phyloP scores from a whole-genome alignment of 2,113 vertebrate genomes.

The Leucoraja erinaceus region DNA sequence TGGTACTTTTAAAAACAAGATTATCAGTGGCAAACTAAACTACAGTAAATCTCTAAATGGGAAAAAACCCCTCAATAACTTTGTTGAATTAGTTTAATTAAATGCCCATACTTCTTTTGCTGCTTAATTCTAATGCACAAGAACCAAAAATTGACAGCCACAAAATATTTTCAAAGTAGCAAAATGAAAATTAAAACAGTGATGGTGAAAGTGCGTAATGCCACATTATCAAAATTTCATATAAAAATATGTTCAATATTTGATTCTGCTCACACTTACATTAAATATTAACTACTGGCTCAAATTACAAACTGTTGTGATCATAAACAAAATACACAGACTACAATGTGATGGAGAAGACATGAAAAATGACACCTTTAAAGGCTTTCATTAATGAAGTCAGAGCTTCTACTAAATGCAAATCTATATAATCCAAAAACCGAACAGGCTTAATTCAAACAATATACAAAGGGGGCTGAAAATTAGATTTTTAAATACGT shows the following conservation, averaged over 20 bases:
- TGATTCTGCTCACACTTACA: neutral
- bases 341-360: neutral
- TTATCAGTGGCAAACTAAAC: neutral
- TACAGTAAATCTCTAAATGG: neutral
- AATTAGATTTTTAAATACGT: neutral
- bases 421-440: neutral
- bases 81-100: conserved; percentile 10
- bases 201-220: conserved; percentile 31
- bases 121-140: neutral
- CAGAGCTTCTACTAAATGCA: neutral
- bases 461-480: neutral
- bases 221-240: neutral
- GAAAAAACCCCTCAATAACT: neutral
- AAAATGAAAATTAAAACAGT: neutral
- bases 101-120: conserved; percentile 7
- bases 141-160: neutral
- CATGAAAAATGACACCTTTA: neutral
- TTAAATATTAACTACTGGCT: conserved; percentile 26
- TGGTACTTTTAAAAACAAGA: neutral
- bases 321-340: neutral
- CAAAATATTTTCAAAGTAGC: conserved; percentile 9
- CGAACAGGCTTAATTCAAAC: neutral
- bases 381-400: neutral
- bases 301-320: neutral
- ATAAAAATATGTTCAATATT: conserved; percentile 14